Evolutionary conservation across 2,113 vertebrate genomes (phyloP).

Genomic region (Gymnocephalus cernua): DNA sequence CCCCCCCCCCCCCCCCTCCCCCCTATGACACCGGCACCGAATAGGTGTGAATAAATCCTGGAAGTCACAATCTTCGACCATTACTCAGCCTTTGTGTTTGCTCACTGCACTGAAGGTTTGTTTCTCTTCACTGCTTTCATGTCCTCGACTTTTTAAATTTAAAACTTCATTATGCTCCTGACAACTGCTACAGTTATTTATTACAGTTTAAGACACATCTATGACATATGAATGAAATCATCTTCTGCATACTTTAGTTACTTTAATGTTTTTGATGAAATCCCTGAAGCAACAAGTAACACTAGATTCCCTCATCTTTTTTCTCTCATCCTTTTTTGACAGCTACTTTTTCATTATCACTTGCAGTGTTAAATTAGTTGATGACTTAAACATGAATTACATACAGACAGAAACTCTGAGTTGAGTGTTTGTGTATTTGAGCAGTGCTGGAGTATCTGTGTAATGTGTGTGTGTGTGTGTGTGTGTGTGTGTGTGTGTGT

Average conservation of each 20-base stretch:
- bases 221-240: neutral
- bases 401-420: neutral
- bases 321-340: neutral
- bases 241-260: neutral
- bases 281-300: neutral
- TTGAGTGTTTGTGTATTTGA: neutral
- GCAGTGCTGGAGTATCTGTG: neutral
- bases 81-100: constrained; percentile 4
- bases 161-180: constrained; percentile 16
- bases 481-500: neutral
- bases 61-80: neutral
- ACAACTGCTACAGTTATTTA: constrained; percentile 2
- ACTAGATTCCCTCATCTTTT: neutral
- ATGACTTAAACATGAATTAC: neutral
- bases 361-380: constrained; percentile 21
- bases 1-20: too few relatives aligned
- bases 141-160: constrained; percentile 11
- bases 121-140: constrained; percentile 1
- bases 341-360: constrained; percentile 7
- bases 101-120: constrained; percentile 5
- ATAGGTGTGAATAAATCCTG: neutral
- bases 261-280: neutral
- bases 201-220: neutral
- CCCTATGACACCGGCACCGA: too few relatives aligned
- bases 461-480: neutral